Conservation (phyloP, 1,140 invertebrate species). For the Trichogramma pretiosum region DNA sequence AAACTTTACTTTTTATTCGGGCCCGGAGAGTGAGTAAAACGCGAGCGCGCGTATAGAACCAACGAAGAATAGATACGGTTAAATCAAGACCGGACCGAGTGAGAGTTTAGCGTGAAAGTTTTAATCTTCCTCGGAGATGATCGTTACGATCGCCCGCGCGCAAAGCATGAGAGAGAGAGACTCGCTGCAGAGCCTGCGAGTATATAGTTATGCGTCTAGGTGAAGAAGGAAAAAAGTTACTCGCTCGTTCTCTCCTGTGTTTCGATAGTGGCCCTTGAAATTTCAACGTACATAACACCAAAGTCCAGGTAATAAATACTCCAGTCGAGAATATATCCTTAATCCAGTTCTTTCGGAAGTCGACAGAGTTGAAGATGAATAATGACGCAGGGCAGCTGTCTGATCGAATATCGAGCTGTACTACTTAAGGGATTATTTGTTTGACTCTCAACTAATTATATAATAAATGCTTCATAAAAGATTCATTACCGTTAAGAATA, state of each 20-base stretch:
- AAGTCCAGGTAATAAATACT: no score
- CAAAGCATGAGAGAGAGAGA: neutral
- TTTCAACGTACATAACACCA: neutral
- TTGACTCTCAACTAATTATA: no score
- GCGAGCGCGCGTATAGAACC: neutral
- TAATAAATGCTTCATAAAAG: no score
- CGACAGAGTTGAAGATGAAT: no score
- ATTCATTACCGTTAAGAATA: no score
- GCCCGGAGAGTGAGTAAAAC: neutral
- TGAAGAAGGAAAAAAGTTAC: neutral
- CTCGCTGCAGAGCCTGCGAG: neutral
- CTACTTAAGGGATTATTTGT: no score
- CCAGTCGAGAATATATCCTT: no score
- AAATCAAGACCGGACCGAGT: neutral
- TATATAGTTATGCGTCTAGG: neutral
- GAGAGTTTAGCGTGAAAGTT: constrained; percentile 24
- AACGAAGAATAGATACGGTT: neutral
- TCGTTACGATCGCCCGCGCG: constrained; percentile 19
- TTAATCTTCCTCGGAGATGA: constrained; percentile 27
- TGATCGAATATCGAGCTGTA: no score
- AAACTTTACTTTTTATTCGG: constrained; percentile 26
- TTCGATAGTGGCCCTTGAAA: neutral
- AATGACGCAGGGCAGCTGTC: no score
- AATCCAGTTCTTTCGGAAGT: no score
- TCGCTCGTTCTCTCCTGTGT: neutral